Base-by-base conservation (phyloP, 2,113 vertebrate genomes). In the Pseudorectes ferrugineus region DNA sequence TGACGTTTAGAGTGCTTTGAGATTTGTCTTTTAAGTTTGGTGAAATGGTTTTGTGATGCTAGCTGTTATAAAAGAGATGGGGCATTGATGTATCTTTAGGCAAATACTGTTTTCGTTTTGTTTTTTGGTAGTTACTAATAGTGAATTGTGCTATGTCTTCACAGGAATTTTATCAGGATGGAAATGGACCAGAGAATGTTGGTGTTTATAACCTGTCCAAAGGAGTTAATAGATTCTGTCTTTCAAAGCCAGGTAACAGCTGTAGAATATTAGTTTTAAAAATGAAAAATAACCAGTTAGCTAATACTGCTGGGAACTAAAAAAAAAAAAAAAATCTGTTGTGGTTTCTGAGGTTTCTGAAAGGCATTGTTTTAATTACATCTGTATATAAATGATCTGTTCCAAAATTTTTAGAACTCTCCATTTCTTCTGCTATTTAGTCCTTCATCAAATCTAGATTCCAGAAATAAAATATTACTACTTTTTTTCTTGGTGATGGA, bases 161-260 rank as follows among this genome's bases (percentile, higher is more conserved):
- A 33, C 97, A 99, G 99, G 99, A 99, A 42, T 99, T 99, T 95
- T 99, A 99, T 96, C 99, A 99, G 96, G 99, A 99, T 94, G 99
- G 99, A 97, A 99, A 98, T 91, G 99, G 98, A 90, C 99, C 99
- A 4, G 99, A 99, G 97, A 99, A 99, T 0, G 99, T 99, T 59
- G 99, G 99, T 52, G 98, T 99, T 95, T 99, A 99, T 97, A 99
- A 99, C 89, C 97, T 99, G 49, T 99, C 99, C 28, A 99, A 99
- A 97, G 99, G 99, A 95, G 98, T 99, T 83, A 99, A 99, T 96
- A 98, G 99, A 72, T 99, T 99, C 96, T 99, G 99, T 95, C 98
- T 99, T 71, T 99, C 99, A 75, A 99, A 99, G 88, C 99, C 99
- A 72, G 99, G 99, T 99, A 96, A 98, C 90, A 89, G n/a, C 26